These are phyloP conservation scores for Lepidochrysops patricia DNA, from an alignment of 2,888 invertebrate species.

Conservation along the genomic window DNA sequence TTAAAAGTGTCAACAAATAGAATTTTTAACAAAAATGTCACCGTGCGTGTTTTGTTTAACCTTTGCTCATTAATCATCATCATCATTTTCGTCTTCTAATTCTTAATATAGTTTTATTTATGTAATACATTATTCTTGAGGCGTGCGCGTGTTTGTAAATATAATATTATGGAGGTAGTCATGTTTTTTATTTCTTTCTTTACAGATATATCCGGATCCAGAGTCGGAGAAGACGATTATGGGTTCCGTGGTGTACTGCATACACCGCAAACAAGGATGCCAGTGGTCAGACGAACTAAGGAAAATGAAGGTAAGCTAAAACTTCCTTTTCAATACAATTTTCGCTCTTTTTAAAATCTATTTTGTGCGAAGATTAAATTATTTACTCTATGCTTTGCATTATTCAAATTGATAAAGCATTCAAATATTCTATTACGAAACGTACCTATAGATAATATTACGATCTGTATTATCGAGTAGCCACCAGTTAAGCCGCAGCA, in stretches of 20 bases:
- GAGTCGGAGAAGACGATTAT: slow-evolving; percentile 95
- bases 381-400: background rate
- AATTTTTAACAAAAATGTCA: slow-evolving; percentile 28
- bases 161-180: slow-evolving; percentile 21
- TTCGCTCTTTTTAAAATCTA: background rate
- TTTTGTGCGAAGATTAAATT: background rate
- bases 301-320: slow-evolving; percentile 84
- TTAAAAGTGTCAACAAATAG: slow-evolving; percentile 46
- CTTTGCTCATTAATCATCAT: background rate
- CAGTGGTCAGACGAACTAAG: slow-evolving; percentile 95
- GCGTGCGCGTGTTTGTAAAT: slow-evolving; percentile 20
- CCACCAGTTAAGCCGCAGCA: background rate
- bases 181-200: slow-evolving; percentile 36
- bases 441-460: background rate
- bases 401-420: background rate
- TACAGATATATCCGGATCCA: slow-evolving; percentile 92
- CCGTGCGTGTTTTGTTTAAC: slow-evolving; percentile 16
- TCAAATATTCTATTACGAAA: background rate
- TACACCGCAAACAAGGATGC: slow-evolving; percentile 95
- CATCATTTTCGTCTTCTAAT: background rate
- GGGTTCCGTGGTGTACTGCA: slow-evolving; percentile 95
- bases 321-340: background rate
- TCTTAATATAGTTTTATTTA: background rate
- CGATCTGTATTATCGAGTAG: background rate
- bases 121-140: background rate